Base-by-base conservation (phyloP, 2,113 vertebrate genomes). In the Nannobrachium achirus region DNA sequence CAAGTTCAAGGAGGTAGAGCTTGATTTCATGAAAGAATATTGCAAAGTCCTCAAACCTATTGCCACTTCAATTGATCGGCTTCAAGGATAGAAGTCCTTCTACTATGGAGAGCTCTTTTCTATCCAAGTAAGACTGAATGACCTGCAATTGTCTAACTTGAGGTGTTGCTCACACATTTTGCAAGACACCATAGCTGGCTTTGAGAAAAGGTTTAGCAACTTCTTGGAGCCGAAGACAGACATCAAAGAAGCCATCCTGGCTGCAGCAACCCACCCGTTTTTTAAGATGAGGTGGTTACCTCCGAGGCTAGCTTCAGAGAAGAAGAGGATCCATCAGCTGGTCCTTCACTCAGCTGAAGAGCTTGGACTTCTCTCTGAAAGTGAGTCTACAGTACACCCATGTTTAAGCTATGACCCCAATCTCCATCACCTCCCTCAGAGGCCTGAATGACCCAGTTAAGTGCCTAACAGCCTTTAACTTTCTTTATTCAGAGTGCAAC, bases 71-170 rank as follows among this genome's bases (percentile, higher is more conserved):
- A 65, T 65, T 7, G 63, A 66, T 66, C 51, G 42, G 15, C 60
- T 71, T 38, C 69, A 63, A 41, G 51, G 42, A 56, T 62, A 72
- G 25, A 65, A 5, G 7, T 57, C 70, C 20, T 50, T 52, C 33
- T 58, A 25, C 44, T 72, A 65, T 65, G 53, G 44, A 58, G 53
- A 72, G 10, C 70, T 50, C 13, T 58, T 72, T 72, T 61, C 62
- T 44, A 53, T 65, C 7, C 52, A 58, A 16, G 15, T 45, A n/a
- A 65, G 65, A 65, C 52, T 72, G 10, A 61, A 51, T 8, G 69
- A 50, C 60, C 18, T 65, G 16, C 44, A 65, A 64, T 52, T 61
- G 42, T 64, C 40, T 11, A 72, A 71, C 69, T 44, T 64, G 20
- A 4, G 69, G 9, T 19, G 57, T 44, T 38, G 13, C 40, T 64